Evolutionary conservation across 2,797 vertebrate genomes (phyloP).

Genomic region (Muscicapa comitata): DNA sequence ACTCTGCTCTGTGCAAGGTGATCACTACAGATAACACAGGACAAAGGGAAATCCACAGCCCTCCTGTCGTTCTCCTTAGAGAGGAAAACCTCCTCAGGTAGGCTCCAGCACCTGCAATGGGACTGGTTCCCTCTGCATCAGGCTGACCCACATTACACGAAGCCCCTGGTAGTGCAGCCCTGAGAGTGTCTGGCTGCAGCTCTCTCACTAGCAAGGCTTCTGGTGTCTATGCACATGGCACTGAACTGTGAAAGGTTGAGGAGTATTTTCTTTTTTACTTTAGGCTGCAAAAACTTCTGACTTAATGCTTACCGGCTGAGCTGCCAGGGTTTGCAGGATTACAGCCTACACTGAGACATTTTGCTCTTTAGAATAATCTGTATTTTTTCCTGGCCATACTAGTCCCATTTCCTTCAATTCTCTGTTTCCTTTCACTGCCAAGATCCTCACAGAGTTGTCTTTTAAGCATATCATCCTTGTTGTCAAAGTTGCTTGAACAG

Average conservation of each 20-base stretch:
- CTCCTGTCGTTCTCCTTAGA: conserved; percentile 55
- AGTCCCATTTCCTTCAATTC: neutral
- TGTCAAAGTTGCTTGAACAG: neutral
- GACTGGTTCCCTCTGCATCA: neutral
- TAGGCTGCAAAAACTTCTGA: neutral
- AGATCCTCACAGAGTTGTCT: neutral
- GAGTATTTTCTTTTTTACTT: neutral
- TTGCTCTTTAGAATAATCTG: neutral
- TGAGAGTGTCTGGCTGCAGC: neutral
- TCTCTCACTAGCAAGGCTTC: neutral
- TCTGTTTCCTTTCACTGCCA: neutral
- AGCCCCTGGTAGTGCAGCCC: neutral
- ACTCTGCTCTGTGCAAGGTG: conserved; percentile 65
- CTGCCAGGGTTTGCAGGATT: neutral
- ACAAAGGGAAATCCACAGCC: conserved; percentile 59
- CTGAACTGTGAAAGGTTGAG: neutral
- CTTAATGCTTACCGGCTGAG: neutral
- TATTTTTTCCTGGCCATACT: neutral
- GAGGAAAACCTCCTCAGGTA: conserved; percentile 75
- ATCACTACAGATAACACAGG: conserved; percentile 56
- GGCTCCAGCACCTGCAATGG: neutral
- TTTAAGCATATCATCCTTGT: neutral
- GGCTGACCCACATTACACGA: neutral
- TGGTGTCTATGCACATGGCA: fast-evolving
- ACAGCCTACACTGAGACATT: neutral